Conservation (phyloP, 2,888 invertebrate genomes). For the Temnothorax rugatulus region DNA sequence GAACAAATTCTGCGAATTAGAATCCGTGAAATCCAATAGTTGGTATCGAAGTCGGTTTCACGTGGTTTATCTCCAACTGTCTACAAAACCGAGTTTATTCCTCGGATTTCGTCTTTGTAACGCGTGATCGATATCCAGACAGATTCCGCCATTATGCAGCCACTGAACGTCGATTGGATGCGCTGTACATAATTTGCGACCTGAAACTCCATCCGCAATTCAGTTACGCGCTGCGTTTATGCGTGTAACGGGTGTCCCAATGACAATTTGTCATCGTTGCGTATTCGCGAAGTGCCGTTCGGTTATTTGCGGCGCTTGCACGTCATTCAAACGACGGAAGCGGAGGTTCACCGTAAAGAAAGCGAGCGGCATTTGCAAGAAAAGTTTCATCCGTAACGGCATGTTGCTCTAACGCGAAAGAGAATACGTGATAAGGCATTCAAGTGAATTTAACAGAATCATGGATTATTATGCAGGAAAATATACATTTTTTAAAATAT, state of each 20-base stretch:
- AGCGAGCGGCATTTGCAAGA: conserved; percentile 14
- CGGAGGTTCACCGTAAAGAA: conserved; percentile 14
- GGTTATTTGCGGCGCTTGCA: conserved; percentile 25
- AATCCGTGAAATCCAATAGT: conserved; percentile 5
- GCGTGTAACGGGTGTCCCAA: conserved; percentile 53
- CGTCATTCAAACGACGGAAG: conserved; percentile 34
- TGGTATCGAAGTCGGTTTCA: not conserved
- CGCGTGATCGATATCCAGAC: conserved; percentile 55
- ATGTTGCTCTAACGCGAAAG: conserved; percentile 2
- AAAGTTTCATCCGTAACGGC: conserved; percentile 32
- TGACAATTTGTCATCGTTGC: conserved; percentile 35
- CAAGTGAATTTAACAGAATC: not conserved
- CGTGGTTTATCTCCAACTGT: not conserved
- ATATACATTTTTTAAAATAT: not conserved
- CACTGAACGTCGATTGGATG: conserved; percentile 52
- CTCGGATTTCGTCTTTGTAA: conserved; percentile 37
- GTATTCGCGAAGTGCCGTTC: conserved; percentile 16
- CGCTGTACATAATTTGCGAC: conserved; percentile 56
- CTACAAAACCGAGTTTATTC: conserved; percentile 31
- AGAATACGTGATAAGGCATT: conserved; percentile 3
- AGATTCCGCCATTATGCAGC: conserved; percentile 53
- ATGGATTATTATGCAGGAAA: not conserved
- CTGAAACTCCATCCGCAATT: conserved; percentile 45
- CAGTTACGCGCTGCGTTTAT: conserved; percentile 28
- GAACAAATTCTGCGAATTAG: not conserved